These are phyloP conservation scores for Crocallis elinguaria DNA, from an alignment of 2,888 invertebrate species.

Conservation along the genomic window DNA sequence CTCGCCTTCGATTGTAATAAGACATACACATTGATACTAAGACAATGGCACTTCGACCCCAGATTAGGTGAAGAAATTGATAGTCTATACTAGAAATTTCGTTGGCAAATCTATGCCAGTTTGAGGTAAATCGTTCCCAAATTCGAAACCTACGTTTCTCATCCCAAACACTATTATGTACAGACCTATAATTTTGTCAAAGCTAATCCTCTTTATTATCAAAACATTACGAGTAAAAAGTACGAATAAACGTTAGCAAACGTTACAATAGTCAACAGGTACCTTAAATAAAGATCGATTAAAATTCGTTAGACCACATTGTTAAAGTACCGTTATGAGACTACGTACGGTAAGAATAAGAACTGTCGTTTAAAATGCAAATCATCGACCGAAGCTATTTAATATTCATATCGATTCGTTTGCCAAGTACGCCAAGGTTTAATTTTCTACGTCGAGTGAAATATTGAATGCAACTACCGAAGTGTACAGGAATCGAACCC, in stretches of 20 bases:
- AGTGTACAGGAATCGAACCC: conserved; percentile 41
- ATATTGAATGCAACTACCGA: conserved; percentile 33
- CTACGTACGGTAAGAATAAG: conserved; percentile 35
- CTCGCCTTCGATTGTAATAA: conserved; percentile 21
- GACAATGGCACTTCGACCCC: conserved; percentile 70
- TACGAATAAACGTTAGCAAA: conserved; percentile 20
- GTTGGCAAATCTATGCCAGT: conserved; percentile 41
- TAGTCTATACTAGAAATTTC: conserved; percentile 43
- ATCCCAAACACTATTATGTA: conserved; percentile 54
- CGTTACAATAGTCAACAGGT: conserved; percentile 23
- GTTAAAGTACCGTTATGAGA: conserved; percentile 32
- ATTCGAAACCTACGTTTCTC: conserved; percentile 20
- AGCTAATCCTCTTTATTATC: conserved; percentile 31
- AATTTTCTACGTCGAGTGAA: conserved; percentile 25
- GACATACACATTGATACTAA: conserved; percentile 41
- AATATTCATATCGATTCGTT: conserved; percentile 15
- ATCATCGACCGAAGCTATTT: conserved; percentile 39
- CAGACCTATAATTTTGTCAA: conserved; percentile 42
- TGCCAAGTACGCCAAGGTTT: conserved; percentile 21
- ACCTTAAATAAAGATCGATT: conserved; percentile 12
- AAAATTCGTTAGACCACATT: conserved; percentile 27
- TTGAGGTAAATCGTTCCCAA: conserved; percentile 45
- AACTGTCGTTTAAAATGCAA: conserved; percentile 32
- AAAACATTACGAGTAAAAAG: conserved; percentile 32
- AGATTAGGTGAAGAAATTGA: conserved; percentile 45